Evolutionary conservation across 1,140 invertebrate genomes (phyloP).

Genomic region (Protaetia brevitarsis): DNA sequence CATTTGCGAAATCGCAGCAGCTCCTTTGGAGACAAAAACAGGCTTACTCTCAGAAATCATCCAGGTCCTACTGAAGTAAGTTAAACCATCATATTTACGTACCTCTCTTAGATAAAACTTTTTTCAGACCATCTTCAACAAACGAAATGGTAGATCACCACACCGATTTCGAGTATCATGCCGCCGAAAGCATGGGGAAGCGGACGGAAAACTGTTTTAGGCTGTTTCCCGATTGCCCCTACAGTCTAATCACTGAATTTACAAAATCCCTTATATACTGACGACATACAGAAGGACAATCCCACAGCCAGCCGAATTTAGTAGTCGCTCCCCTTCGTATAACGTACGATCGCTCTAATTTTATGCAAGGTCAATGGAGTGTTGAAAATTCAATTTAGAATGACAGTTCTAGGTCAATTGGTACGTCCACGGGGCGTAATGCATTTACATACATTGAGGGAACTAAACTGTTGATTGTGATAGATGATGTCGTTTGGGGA

Average conservation of each 20-base stretch:
- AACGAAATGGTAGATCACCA: slow-evolving; percentile 59
- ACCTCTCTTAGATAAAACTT: slow-evolving; percentile 6
- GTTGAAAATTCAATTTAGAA: slow-evolving; percentile 5
- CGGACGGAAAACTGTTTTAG: slow-evolving; percentile 54
- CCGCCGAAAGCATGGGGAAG: slow-evolving; percentile 62
- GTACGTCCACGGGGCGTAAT: not conserved
- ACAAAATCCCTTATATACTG: slow-evolving; percentile 28
- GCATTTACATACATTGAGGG: not conserved
- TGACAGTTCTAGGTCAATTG: not conserved
- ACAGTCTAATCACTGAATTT: slow-evolving; percentile 53
- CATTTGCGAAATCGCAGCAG: slow-evolving; percentile 70
- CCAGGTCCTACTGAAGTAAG: slow-evolving; percentile 66
- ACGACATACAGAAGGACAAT: too few species aligned
- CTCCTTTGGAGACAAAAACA: slow-evolving; percentile 55
- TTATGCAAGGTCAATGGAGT: not conserved
- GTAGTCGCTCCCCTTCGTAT: not conserved
- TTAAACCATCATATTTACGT: slow-evolving; percentile 31
- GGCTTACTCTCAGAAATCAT: slow-evolving; percentile 63
- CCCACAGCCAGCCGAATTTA: too few species aligned
- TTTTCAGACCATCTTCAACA: slow-evolving; percentile 60
- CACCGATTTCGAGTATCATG: slow-evolving; percentile 66
- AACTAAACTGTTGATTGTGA: not conserved
- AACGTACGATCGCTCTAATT: slow-evolving; percentile 4
- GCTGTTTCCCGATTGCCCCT: slow-evolving; percentile 62
- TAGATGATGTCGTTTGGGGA: too few species aligned